Evolutionary conservation across 2,113 vertebrate species (phyloP).

Genomic region (Prunella himalayana): DNA sequence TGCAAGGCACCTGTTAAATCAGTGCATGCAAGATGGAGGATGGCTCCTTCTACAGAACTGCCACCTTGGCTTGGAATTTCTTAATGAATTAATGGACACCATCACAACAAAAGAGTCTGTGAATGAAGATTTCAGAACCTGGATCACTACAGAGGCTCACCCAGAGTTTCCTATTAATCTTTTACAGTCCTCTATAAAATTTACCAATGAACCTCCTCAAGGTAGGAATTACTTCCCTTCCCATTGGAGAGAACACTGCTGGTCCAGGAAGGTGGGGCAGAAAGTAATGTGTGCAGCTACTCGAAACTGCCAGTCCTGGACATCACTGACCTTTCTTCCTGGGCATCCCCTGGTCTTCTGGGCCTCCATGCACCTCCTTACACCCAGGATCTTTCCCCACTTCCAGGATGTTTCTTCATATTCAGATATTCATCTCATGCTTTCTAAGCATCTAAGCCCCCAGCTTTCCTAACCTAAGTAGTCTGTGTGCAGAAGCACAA

Average conservation of each 20-base stretch:
- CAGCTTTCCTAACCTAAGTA: background rate
- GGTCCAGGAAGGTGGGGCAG: background rate
- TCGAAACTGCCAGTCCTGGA: background rate
- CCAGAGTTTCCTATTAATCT: conserved; percentile 81
- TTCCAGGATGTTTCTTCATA: background rate
- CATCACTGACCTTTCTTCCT: background rate
- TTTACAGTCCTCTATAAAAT: conserved; percentile 84
- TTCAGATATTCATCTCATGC: background rate
- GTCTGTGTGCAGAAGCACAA: background rate
- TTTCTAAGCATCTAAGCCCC: background rate
- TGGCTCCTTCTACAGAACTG: conserved; percentile 88
- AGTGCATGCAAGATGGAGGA: conserved; percentile 80
- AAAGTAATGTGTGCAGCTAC: background rate
- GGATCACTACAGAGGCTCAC: conserved; percentile 83
- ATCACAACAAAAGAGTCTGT: conserved; percentile 62
- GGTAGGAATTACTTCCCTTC: conserved; percentile 60
- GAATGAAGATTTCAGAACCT: conserved; percentile 73
- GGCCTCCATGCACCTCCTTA: background rate
- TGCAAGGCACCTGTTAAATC: conserved; percentile 77
- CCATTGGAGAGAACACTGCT: background rate
- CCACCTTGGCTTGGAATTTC: conserved; percentile 82
- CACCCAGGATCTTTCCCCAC: background rate
- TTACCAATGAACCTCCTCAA: conserved; percentile 85
- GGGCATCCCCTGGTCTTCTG: background rate
- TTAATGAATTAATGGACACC: conserved; percentile 80